Conservation (phyloP, 2,888 invertebrate genomes). For the Pardosa pseudoannulata region DNA sequence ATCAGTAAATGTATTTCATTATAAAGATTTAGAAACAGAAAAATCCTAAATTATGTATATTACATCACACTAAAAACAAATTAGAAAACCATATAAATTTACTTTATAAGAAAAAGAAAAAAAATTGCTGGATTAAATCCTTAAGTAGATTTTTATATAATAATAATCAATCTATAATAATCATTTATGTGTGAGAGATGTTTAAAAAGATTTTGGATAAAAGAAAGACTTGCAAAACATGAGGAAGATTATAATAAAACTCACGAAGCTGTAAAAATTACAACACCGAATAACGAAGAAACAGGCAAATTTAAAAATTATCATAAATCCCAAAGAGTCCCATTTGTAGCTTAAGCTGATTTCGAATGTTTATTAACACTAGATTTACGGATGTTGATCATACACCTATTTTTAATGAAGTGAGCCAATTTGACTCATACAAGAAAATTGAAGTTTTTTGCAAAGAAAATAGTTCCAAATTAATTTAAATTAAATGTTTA, state of each 20-base stretch:
- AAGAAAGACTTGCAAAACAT: neutral
- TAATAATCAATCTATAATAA: neutral
- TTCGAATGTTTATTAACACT: no score
- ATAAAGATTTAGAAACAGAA: neutral
- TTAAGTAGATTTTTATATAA: neutral
- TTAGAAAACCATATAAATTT: conserved; percentile 4
- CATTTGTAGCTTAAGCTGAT: neutral
- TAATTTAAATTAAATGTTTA: no score
- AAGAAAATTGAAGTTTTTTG: no score
- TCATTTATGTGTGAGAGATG: neutral
- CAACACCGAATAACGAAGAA: neutral
- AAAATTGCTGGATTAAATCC: conserved; percentile 7
- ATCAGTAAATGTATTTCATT: conserved; percentile 20
- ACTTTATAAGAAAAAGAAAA: neutral
- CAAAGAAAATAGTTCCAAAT: no score
- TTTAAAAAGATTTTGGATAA: neutral
- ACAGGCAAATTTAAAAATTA: neutral
- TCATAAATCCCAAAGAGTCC: neutral
- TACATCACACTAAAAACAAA: neutral
- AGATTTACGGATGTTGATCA: no score
- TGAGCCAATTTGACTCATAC: no score
- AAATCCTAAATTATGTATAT: neutral
- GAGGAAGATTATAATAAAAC: neutral
- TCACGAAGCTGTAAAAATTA: neutral
- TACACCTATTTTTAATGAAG: no score